Conservation (phyloP, 1,140 invertebrate species). For the Druon quercuslanigerum region DNA sequence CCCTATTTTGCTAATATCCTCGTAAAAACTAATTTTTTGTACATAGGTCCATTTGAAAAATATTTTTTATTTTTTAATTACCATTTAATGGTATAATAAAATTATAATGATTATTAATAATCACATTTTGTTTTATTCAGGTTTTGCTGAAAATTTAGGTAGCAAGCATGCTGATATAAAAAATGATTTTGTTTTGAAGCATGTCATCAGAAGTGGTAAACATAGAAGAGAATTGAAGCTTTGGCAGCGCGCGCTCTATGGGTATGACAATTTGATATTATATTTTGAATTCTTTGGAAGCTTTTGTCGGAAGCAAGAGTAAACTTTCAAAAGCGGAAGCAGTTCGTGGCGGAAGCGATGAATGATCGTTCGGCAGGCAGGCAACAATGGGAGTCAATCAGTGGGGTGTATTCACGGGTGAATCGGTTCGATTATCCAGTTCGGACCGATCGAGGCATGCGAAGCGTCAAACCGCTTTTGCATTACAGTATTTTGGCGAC, state of each 20-base stretch:
- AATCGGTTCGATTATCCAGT: constrained; percentile 71
- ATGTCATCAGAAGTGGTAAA: constrained; percentile 8
- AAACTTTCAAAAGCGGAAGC: constrained; percentile 48
- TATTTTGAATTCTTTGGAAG: constrained; percentile 17
- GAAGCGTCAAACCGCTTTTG: constrained; percentile 50
- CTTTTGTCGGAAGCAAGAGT: constrained; percentile 37
- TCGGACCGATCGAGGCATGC: constrained; percentile 51
- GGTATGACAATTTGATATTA: not conserved
- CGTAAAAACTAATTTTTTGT: no score
- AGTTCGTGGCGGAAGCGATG: constrained; percentile 57
- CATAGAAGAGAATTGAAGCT: not conserved
- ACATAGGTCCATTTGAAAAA: no score
- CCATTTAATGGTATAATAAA: no score
- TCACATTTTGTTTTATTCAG: no score
- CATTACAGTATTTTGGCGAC: constrained; percentile 44
- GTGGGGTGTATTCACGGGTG: constrained; percentile 63
- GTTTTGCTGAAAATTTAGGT: no score
- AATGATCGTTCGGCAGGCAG: constrained; percentile 59
- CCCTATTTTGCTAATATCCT: no score
- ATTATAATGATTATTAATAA: no score
- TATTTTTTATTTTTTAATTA: no score
- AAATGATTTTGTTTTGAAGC: not conserved
- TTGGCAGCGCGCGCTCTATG: not conserved
- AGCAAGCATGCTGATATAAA: not conserved
- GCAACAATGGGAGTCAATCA: constrained; percentile 72